Percentiles rank a stretch among this genome's conserved stretches.
Conservation (phyloP, 2,888 invertebrate genomes). For the Ophion costatus region DNA sequence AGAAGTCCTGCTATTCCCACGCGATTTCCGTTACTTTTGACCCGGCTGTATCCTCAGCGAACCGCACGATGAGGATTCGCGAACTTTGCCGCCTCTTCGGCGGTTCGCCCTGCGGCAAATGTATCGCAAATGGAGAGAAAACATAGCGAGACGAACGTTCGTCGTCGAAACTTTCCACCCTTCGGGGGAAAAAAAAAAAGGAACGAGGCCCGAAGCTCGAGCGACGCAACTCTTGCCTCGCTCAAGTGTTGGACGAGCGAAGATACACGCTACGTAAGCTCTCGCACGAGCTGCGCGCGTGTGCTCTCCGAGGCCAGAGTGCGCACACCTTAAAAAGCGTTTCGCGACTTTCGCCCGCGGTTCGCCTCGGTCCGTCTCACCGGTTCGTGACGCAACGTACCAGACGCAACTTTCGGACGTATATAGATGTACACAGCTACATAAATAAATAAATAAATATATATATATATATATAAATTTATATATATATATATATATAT, state of each 20-base stretch:
- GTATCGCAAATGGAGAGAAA: no score
- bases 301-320: slow-evolving; percentile 51
- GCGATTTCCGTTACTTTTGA: slow-evolving; percentile 18
- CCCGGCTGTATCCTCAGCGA: background rate
- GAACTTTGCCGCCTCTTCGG: no score
- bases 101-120: no score
- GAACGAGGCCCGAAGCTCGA: no score
- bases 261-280: no score
- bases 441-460: slow-evolving; percentile 1
- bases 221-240: no score
- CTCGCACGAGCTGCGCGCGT: background rate
- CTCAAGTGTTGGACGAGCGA: no score
- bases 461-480: slow-evolving; percentile 1
- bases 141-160: no score
- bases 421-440: slow-evolving; percentile 7
- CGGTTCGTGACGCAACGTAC: slow-evolving; percentile 62
- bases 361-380: slow-evolving; percentile 48
- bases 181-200: no score
- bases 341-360: slow-evolving; percentile 58
- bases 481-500: slow-evolving; percentile 6
- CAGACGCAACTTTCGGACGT: slow-evolving; percentile 64
- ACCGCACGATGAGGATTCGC: no score
- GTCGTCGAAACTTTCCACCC: no score
- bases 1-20: slow-evolving; percentile 49
- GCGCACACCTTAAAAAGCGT: slow-evolving; percentile 57